Evolutionary conservation across 1,140 invertebrate species (phyloP), one percentile per base, ranked within the genome.

Genomic region (Leguminivora glycinivorella): DNA sequence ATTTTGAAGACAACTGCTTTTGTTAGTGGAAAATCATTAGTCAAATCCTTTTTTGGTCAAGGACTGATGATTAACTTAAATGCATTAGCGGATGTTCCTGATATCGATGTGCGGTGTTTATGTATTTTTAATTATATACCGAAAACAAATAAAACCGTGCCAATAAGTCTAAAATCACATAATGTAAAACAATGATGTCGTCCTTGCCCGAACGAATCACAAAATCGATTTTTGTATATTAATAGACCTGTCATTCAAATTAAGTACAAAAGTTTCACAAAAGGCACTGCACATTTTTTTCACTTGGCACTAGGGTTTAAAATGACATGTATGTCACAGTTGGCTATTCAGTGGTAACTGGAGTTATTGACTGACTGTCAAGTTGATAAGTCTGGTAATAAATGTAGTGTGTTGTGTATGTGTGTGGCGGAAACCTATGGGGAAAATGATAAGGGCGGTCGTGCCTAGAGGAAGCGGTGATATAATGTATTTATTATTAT

Each of bases 301-400:
- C 5, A 6, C 26, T 60, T 60, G 58, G 6, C 14, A 63, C 7
- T 43, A 9, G 2, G 26, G 56, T 12, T 4, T 2, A 24, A 56
- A 56, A 34, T 29, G 58, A 1, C 58, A n/a, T 29, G 58, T 60
- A 60, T 60, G 56, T 63, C 19, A 19, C 58, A 63, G 26, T 31
- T 84, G 79, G 70, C 80, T 77, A 78, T 56, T 72, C 79, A 72
- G 34, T 66, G 56, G 71, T 73, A 75, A 79, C 72, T 79, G 70
- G 74, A 78, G 80, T 56, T 82, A 84, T 84, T 84, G 80, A 87
- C 84, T 63, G 58, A 7, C 58, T 67, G 70, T 67, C 73, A 73
- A 70, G 40, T 63, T 84, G 83, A 83, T 87, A 84, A 83, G 76
- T 69, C 26, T 70, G 70, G 67, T 81, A 81, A 79, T 78, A 83